These are phyloP conservation scores for Auanema sp. DNA, from an alignment of 2,888 invertebrate species.

Conservation along the genomic window DNA sequence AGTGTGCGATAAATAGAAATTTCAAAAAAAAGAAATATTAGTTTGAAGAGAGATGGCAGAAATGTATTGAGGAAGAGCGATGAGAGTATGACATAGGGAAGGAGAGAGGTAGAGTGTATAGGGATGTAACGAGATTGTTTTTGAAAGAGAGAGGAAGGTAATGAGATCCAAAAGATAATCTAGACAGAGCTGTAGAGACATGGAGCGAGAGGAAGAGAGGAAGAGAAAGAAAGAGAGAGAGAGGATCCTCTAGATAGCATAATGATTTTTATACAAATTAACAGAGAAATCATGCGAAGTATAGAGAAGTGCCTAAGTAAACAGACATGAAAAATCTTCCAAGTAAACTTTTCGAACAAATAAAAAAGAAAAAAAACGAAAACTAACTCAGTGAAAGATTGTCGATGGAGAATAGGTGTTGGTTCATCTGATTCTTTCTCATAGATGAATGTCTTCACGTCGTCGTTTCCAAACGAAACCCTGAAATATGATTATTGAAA, in stretches of 20 bases:
- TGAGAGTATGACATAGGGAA: not conserved
- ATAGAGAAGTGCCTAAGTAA: too few relatives aligned
- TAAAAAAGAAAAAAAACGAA: slow-evolving; percentile 2
- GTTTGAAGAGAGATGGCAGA: not conserved
- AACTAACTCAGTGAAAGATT: slow-evolving; percentile 26
- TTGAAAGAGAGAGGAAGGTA: slow-evolving; percentile 4
- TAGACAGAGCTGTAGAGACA: not conserved
- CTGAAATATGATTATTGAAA: slow-evolving; percentile 9
- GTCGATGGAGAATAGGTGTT: slow-evolving; percentile 20
- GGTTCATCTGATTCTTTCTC: slow-evolving; percentile 25
- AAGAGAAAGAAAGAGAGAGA: slow-evolving; percentile 5
- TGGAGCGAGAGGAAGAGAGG: not conserved
- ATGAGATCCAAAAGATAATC: not conserved
- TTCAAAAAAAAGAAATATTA: not conserved
- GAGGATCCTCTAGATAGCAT: not conserved
- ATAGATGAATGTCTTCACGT: slow-evolving; percentile 22
- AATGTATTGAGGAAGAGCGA: slow-evolving; percentile 1
- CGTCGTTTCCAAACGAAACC: slow-evolving; percentile 26
- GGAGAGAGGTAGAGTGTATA: not conserved
- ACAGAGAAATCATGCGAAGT: too few relatives aligned
- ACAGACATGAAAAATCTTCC: too few relatives aligned
- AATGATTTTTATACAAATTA: too few relatives aligned
- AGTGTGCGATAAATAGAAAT: not conserved
- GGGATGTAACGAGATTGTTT: not conserved
- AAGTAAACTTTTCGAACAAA: too few relatives aligned